A percentile compares a stretch with the other conserved stretches of the same genome.
Evolutionary conservation across 2,797 vertebrate species (phyloP).

Genomic region (Poecilia gillii): DNA sequence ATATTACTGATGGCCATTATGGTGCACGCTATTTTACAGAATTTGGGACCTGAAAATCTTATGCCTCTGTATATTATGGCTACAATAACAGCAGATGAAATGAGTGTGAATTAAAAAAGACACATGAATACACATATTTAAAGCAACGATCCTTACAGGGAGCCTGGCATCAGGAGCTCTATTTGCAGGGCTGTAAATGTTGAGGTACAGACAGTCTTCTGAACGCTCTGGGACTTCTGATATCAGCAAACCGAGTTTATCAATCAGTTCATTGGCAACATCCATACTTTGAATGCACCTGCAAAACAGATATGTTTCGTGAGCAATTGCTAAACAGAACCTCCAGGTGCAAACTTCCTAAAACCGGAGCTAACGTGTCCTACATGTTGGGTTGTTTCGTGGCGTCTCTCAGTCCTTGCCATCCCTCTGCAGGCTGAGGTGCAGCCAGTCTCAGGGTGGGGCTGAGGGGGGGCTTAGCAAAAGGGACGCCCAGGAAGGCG

Average conservation of each 20-base stretch:
- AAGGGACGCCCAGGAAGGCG: slow-evolving; percentile 78
- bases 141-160: slow-evolving; percentile 64
- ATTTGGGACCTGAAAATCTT: background rate
- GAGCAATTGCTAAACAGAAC: background rate
- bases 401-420: slow-evolving; percentile 76
- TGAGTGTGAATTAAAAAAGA: background rate
- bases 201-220: slow-evolving; percentile 84
- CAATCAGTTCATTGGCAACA: accelerated
- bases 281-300: slow-evolving; percentile 74
- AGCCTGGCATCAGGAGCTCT: slow-evolving; percentile 62
- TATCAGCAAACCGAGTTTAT: accelerated
- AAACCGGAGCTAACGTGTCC: background rate
- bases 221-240: slow-evolving; percentile 58
- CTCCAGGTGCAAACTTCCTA: background rate
- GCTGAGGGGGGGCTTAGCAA: slow-evolving; percentile 77
- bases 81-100: background rate
- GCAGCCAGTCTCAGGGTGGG: slow-evolving; percentile 72
- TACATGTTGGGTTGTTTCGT: slow-evolving; percentile 75
- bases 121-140: background rate
- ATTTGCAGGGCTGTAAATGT: slow-evolving; percentile 78
- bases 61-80: background rate
- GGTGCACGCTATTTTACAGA: background rate
- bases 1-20: background rate
- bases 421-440: slow-evolving; percentile 68
- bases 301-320: background rate